A percentile compares a stretch with the other conserved stretches of the same genome.
Conservation (phyloP, 2,888 invertebrate genomes). For the Orchesella flavescens region DNA sequence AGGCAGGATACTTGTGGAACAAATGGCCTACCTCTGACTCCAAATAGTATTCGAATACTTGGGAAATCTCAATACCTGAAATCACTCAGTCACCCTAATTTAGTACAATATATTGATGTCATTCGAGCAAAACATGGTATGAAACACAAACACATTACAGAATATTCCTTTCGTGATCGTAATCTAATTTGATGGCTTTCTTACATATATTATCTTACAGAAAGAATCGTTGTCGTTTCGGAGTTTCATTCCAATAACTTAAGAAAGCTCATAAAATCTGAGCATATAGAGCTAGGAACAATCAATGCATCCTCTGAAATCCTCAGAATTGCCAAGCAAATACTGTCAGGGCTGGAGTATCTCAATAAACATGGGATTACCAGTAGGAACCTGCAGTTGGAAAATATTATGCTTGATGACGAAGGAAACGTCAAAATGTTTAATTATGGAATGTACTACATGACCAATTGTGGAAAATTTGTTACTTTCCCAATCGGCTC, state of each 20-base stretch:
- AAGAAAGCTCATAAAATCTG: conserved; percentile 56
- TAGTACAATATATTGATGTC: conserved; percentile 93
- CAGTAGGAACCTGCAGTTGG: conserved; percentile 86
- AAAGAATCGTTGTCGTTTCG: conserved; percentile 87
- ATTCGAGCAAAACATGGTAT: conserved; percentile 94
- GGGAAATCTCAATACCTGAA: conserved; percentile 90
- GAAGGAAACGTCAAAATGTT: conserved; percentile 86
- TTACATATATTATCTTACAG: conserved; percentile 77
- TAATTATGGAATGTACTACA: conserved; percentile 93
- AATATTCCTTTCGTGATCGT: no score
- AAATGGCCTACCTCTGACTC: conserved; percentile 95
- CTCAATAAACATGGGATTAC: conserved; percentile 82
- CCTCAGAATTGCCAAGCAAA: conserved; percentile 82
- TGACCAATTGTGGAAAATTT: conserved; percentile 89
- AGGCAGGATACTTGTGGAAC: conserved; percentile 93
- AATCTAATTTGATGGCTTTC: no score
- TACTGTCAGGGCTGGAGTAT: conserved; percentile 82
- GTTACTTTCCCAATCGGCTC: conserved; percentile 89
- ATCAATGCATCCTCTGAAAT: conserved; percentile 74
- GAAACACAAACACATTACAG: conserved; percentile 40
- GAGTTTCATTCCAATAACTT: conserved; percentile 80
- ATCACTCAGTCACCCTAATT: conserved; percentile 84
- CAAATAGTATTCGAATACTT: conserved; percentile 94
- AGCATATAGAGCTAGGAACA: conserved; percentile 36
- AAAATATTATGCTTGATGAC: conserved; percentile 86